Percentiles rank a stretch among this genome's conserved stretches.
Conservation (phyloP, 2,797 vertebrate species). For the Mustela erminea region DNA sequence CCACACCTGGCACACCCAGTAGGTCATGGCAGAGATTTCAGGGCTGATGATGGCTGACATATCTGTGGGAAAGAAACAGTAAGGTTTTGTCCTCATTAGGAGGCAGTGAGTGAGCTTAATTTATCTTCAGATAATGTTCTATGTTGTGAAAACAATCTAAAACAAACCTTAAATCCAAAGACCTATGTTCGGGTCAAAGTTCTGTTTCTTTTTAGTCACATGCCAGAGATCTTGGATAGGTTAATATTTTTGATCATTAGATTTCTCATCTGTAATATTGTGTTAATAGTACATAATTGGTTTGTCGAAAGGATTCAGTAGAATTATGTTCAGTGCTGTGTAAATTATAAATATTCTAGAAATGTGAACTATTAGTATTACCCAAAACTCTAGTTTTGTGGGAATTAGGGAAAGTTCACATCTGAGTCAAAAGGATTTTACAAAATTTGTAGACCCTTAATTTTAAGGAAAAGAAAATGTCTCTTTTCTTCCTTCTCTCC, state of each 20-base stretch:
- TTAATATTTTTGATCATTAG: background rate
- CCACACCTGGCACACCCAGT: accelerated
- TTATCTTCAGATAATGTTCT: background rate
- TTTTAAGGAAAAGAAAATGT: background rate
- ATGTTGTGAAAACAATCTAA: background rate
- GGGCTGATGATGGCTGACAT: background rate
- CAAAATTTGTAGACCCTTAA: background rate
- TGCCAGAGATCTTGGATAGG: background rate
- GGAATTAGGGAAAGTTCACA: background rate
- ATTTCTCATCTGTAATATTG: constrained; percentile 5
- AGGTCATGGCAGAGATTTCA: background rate
- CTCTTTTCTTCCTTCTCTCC: background rate
- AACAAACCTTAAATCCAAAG: background rate
- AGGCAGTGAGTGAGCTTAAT: background rate
- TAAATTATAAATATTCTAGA: constrained; percentile 54
- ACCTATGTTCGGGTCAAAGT: background rate
- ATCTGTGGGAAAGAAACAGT: background rate
- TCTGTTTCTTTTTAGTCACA: background rate
- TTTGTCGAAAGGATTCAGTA: background rate
- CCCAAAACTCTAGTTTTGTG: background rate
- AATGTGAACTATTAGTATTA: constrained; percentile 5
- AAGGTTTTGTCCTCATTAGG: background rate
- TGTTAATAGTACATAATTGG: constrained; percentile 1
- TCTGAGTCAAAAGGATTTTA: background rate
- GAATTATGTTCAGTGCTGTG: constrained; percentile 12